These are phyloP conservation scores for Matsumyia berberina DNA, from an alignment of 2,888 invertebrate genomes.

Conservation along the genomic window DNA sequence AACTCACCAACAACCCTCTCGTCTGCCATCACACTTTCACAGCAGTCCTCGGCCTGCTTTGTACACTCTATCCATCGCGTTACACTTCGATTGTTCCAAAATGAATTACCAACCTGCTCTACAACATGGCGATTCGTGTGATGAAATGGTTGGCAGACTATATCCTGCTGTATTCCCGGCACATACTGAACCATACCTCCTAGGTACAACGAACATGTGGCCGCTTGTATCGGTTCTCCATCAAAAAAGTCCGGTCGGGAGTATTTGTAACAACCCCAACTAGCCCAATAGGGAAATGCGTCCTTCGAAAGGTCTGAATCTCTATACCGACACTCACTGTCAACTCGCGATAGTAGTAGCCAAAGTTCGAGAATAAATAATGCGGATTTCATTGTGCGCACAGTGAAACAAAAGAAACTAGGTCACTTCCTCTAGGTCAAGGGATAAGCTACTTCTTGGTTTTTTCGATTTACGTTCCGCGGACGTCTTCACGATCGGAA, in stretches of 20 bases:
- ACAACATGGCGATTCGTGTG: conserved; percentile 49
- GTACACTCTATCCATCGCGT: conserved; percentile 76
- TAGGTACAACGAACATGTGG: conserved; percentile 29
- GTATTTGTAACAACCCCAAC: conserved; percentile 77
- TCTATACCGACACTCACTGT: conserved; percentile 71
- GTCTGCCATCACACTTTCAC: conserved; percentile 66
- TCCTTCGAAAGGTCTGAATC: conserved; percentile 62
- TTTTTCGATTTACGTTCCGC: conserved; percentile 1
- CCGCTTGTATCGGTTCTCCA: conserved; percentile 42
- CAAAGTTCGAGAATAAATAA: neutral
- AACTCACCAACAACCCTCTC: conserved; percentile 44
- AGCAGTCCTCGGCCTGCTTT: conserved; percentile 75
- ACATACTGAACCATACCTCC: conserved; percentile 38
- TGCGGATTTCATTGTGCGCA: neutral
- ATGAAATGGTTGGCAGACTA: conserved; percentile 69
- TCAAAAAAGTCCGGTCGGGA: conserved; percentile 75
- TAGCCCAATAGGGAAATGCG: conserved; percentile 71
- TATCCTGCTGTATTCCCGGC: conserved; percentile 63
- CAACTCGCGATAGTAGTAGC: conserved; percentile 8
- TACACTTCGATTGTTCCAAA: conserved; percentile 59
- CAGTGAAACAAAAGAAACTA: neutral
- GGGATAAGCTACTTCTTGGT: neutral
- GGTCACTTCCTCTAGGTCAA: conserved; percentile 22
- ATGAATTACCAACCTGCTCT: conserved; percentile 62
- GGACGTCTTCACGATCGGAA: conserved; percentile 35